phyloP scores from a whole-genome alignment of 2,888 invertebrate genomes.

The Drosophila dives region DNA sequence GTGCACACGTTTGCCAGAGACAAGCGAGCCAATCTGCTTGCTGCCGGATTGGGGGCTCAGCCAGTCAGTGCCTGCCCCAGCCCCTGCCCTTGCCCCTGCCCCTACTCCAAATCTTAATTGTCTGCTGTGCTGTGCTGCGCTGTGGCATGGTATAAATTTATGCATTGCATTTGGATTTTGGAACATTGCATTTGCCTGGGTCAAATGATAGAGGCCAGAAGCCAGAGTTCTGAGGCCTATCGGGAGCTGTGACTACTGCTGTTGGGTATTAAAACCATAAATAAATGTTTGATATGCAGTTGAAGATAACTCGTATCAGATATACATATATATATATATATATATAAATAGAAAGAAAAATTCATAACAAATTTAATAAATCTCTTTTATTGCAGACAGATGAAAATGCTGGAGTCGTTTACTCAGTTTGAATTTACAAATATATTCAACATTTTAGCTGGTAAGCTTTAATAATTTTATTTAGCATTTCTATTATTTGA shows the following conservation, averaged over 20 bases:
- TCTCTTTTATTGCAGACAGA: conserved; percentile 18
- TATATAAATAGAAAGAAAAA: background rate
- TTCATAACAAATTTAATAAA: conserved; percentile 25
- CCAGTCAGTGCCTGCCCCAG: background rate
- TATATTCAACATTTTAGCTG: background rate
- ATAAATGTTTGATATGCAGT: conserved; percentile 77
- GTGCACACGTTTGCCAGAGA: conserved; percentile 70
- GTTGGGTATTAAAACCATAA: conserved; percentile 54
- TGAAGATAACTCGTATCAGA: background rate
- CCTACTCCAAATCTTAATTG: conserved; percentile 64
- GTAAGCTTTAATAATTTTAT: background rate
- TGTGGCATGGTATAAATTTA: conserved; percentile 75
- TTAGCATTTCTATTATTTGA: background rate
- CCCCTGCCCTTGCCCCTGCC: background rate
- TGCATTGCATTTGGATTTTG: conserved; percentile 78
- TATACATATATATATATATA: conserved; percentile 5
- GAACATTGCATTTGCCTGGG: conserved; percentile 34
- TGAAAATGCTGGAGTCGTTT: background rate
- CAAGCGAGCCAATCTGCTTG: conserved; percentile 72
- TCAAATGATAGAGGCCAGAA: conserved; percentile 1
- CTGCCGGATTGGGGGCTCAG: conserved; percentile 30
- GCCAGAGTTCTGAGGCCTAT: conserved; percentile 27
- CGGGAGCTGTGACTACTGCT: conserved; percentile 29
- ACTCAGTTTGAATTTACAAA: background rate
- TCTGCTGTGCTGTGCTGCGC: conserved; percentile 47